Conservation (phyloP, 2,888 invertebrate genomes). For the Pandemis heparana region DNA sequence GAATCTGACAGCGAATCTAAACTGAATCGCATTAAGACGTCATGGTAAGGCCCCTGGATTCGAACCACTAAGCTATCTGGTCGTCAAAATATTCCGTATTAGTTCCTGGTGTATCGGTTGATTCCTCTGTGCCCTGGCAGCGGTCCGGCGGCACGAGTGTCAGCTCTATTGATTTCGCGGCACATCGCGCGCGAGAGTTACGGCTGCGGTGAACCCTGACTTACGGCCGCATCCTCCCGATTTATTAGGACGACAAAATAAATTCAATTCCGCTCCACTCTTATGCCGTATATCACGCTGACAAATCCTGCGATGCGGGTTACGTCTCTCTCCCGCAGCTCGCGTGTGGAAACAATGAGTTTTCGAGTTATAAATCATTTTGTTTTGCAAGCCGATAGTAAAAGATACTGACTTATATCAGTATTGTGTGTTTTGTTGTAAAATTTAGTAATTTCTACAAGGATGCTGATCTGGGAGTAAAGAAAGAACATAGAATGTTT, state of each 20-base stretch:
- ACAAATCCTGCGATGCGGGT: slow-evolving; percentile 78
- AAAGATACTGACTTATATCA: slow-evolving; percentile 7
- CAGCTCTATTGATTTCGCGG: slow-evolving; percentile 81
- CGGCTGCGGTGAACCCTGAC: slow-evolving; percentile 76
- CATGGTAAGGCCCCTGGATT: too few relatives aligned
- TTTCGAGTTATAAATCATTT: slow-evolving; percentile 13
- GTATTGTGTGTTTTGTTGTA: not conserved
- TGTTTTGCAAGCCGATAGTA: not conserved
- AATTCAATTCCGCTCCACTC: slow-evolving; percentile 72
- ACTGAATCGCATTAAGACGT: too few relatives aligned
- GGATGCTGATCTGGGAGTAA: too few relatives aligned
- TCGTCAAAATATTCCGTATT: too few relatives aligned
- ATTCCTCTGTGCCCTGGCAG: not conserved
- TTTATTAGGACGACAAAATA: slow-evolving; percentile 81
- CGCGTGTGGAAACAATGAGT: slow-evolving; percentile 29
- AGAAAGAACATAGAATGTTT: too few relatives aligned
- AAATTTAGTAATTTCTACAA: not conserved
- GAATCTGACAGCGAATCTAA: too few relatives aligned
- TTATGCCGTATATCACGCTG: slow-evolving; percentile 71
- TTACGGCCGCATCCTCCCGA: slow-evolving; percentile 71
- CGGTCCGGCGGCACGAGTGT: not conserved
- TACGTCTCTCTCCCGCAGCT: slow-evolving; percentile 52
- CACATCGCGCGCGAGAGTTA: slow-evolving; percentile 81
- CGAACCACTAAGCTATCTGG: too few relatives aligned
- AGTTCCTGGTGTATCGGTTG: too few relatives aligned